Percentiles rank a stretch among this genome's conserved stretches.
phyloP scores from a whole-genome alignment of 2,797 vertebrate species.

The Neosilurus mollespiculum region DNA sequence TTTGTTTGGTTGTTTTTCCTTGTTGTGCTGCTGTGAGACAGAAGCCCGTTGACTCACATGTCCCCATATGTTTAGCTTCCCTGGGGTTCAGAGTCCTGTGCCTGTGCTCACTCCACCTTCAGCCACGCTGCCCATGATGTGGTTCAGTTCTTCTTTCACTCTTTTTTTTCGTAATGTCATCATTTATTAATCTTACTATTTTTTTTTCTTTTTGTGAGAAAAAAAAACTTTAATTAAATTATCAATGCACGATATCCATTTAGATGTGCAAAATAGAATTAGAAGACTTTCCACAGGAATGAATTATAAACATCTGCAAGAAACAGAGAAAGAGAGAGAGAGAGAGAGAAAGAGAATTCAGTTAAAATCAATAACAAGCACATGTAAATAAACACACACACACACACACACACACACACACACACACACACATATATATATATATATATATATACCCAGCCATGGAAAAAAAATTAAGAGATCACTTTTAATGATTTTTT shows the following conservation, averaged over 20 bases:
- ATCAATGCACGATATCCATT: constrained; percentile 80
- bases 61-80: constrained; percentile 60
- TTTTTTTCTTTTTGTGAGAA: constrained; percentile 65
- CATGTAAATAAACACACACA: not conserved
- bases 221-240: constrained; percentile 72
- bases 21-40: constrained; percentile 56
- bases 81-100: constrained; percentile 53
- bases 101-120: constrained; percentile 49
- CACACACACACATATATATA: too few relatives aligned
- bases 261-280: constrained; percentile 82
- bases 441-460: too few relatives aligned
- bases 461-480: too few relatives aligned
- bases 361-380: not conserved
- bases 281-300: constrained; percentile 71
- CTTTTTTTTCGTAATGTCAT: constrained; percentile 52
- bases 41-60: constrained; percentile 41
- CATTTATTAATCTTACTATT: constrained; percentile 64
- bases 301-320: constrained; percentile 67
- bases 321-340: constrained; percentile 20
- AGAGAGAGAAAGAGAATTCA: not conserved
- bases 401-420: too few relatives aligned
- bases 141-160: constrained; percentile 42
- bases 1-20: constrained; percentile 4
- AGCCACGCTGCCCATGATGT: constrained; percentile 32
- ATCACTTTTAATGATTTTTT: too few relatives aligned